Conservation (phyloP, 2,888 invertebrate genomes). For the Drepanosiphum platanoidis region DNA sequence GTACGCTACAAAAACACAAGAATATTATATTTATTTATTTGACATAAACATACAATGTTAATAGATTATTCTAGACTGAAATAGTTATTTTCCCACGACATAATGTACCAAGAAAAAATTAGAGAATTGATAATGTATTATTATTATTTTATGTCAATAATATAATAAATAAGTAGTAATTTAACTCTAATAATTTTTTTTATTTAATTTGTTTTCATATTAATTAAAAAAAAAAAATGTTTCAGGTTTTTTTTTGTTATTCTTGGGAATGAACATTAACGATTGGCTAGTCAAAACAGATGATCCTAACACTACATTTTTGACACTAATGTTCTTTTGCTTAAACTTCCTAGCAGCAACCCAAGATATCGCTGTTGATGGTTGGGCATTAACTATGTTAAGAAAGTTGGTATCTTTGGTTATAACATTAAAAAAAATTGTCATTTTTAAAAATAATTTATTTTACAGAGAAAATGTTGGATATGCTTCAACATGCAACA, state of each 20-base stretch:
- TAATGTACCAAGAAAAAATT: no score
- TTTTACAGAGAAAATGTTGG: conserved; percentile 87
- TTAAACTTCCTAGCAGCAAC: conserved; percentile 97
- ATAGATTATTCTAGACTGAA: no score
- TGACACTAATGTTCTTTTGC: conserved; percentile 88
- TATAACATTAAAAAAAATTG: background rate
- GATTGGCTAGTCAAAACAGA: conserved; percentile 75
- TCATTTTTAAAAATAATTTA: background rate
- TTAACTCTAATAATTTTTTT: no score
- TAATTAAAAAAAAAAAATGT: background rate
- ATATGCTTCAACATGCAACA: conserved; percentile 98
- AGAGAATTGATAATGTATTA: background rate
- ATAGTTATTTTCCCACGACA: no score
- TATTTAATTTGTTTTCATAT: background rate
- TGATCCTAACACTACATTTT: conserved; percentile 66
- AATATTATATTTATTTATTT: no score
- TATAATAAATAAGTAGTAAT: background rate
- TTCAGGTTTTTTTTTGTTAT: conserved; percentile 74
- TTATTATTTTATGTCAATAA: background rate
- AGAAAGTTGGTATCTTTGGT: conserved; percentile 74
- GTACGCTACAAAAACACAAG: no score
- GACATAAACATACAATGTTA: no score
- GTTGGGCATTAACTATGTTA: conserved; percentile 99
- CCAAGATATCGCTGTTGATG: conserved; percentile 99
- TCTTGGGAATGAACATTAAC: conserved; percentile 80